phyloP scores from a whole-genome alignment of 2,797 vertebrate species.

The Eupleurogrammus muticus region DNA sequence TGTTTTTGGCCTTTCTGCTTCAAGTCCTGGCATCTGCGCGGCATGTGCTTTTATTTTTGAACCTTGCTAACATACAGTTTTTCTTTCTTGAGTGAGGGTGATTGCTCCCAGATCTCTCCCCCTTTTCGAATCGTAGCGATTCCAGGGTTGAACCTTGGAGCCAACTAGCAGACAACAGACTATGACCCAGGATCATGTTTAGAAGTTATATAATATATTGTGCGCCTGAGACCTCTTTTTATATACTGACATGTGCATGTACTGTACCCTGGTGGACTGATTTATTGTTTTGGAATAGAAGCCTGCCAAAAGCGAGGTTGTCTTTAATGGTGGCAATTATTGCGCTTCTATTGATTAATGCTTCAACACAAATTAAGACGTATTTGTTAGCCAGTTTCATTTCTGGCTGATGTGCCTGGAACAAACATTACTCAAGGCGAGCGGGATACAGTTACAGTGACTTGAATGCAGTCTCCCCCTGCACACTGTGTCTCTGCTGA shows the following conservation, averaged over 20 bases:
- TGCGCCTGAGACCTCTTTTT: slow-evolving; percentile 25
- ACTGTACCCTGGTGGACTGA: slow-evolving; percentile 14
- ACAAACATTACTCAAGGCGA: slow-evolving; percentile 23
- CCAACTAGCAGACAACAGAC: slow-evolving; percentile 23
- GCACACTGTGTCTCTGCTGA: not conserved
- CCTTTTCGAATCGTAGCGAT: slow-evolving; percentile 45
- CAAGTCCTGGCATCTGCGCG: slow-evolving; percentile 42
- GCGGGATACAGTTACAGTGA: slow-evolving; percentile 27
- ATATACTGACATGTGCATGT: slow-evolving; percentile 7
- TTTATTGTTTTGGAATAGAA: slow-evolving; percentile 2
- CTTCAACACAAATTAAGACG: slow-evolving; percentile 26
- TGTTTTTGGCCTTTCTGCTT: slow-evolving; percentile 13
- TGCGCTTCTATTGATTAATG: slow-evolving; percentile 33
- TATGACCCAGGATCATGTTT: slow-evolving; percentile 34
- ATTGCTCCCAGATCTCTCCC: slow-evolving; percentile 76
- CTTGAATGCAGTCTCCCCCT: not conserved
- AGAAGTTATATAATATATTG: slow-evolving; percentile 13
- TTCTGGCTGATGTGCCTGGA: slow-evolving; percentile 23
- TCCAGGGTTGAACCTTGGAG: slow-evolving; percentile 35
- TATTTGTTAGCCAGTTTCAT: slow-evolving; percentile 38
- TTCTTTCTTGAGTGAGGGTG: slow-evolving; percentile 56
- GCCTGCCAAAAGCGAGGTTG: slow-evolving; percentile 15
- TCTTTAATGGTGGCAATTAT: slow-evolving; percentile 27
- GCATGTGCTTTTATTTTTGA: slow-evolving; percentile 74
- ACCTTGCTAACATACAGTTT: slow-evolving; percentile 53